A percentile compares a stretch with the other conserved stretches of the same genome.
Conservation (phyloP, 2,888 invertebrate genomes). For the Mythimna ferrago region DNA sequence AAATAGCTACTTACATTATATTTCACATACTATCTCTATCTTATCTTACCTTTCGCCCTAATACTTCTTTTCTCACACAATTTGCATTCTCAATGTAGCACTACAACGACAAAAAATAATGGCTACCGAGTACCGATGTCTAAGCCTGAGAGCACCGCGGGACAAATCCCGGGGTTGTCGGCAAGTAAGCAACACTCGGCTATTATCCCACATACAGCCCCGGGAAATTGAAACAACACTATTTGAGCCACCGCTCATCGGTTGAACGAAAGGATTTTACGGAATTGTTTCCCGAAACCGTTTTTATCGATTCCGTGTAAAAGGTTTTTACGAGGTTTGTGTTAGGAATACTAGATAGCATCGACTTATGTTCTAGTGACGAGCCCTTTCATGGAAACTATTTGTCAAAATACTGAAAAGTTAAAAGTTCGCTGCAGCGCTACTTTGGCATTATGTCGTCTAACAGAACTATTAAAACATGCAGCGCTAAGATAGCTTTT, state of each 20-base stretch:
- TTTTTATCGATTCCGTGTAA: background rate
- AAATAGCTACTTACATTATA: too few species aligned
- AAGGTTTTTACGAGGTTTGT: background rate
- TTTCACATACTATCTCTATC: too few species aligned
- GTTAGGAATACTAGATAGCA: background rate
- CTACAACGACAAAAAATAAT: slow-evolving; percentile 19
- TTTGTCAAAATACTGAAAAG: too few species aligned
- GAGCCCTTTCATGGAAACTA: too few species aligned
- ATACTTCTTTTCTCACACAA: background rate
- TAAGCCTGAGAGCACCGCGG: slow-evolving; percentile 15
- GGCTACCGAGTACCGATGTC: background rate
- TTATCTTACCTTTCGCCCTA: background rate
- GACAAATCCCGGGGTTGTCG: slow-evolving; percentile 12
- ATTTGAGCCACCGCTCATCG: slow-evolving; percentile 29
- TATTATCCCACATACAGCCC: slow-evolving; percentile 25
- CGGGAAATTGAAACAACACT: slow-evolving; percentile 49
- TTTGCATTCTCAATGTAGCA: slow-evolving; percentile 9
- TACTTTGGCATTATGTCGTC: too few species aligned
- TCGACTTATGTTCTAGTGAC: too few species aligned
- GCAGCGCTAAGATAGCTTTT: too few species aligned
- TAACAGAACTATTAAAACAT: too few species aligned
- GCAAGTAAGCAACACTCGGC: slow-evolving; percentile 26
- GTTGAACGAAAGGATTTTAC: slow-evolving; percentile 21
- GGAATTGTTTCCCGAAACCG: background rate
- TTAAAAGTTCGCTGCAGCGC: too few species aligned